Base-by-base conservation (phyloP, 2,797 vertebrate species). In the Pangasius sanitwongsei region DNA sequence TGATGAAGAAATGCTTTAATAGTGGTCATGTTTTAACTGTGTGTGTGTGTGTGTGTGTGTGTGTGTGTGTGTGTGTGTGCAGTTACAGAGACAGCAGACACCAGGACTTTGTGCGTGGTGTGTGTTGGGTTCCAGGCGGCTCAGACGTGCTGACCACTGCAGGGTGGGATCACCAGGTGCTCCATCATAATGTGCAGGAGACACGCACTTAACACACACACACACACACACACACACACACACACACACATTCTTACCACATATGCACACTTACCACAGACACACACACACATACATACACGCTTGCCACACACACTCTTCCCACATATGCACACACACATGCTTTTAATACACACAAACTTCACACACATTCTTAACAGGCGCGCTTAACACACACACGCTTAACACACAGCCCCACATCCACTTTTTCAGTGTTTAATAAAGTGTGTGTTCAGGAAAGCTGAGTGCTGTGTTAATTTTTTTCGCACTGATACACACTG, bases 161-260 rank as follows among this genome's bases (percentile, higher is more conserved):
- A 37, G 98, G 98, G 87, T 99, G 98, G 98, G 98, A 99, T 93
- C 98, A 99, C 91, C 97, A 97, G 80, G 98, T 99, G 91, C 95
- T 99, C 81, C 98, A 99, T 93, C 98, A 99, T 93, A 93, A 93
- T 0, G 92, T 98, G 72, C 89, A 85, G 23, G 78, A 87, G 7
- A 74, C 48, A 86, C 75, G 74, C 28, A 7, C 34, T 23, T 37
- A 72, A 41, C 23, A 82, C 41, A 5, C 44, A 20, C 13, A 11
- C 31, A 28, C 6, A 15, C 37, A 61, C 6, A 23, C 53, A 23
- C 1, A 72, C 63, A 55, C 59, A 67, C 44, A 50, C 20, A 34
- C 44, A 28, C 37, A 44, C 12, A 8, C 41, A 57, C 16, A 16
- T 34, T 12, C 48, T n/a, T 67, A 67, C 44, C 6, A 41, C 63